A percentile compares a stretch with the other conserved stretches of the same genome.
These are phyloP conservation scores for Dicerorhinus sumatrensis DNA, from an alignment of 2,113 vertebrate species.

Conservation along the genomic window DNA sequence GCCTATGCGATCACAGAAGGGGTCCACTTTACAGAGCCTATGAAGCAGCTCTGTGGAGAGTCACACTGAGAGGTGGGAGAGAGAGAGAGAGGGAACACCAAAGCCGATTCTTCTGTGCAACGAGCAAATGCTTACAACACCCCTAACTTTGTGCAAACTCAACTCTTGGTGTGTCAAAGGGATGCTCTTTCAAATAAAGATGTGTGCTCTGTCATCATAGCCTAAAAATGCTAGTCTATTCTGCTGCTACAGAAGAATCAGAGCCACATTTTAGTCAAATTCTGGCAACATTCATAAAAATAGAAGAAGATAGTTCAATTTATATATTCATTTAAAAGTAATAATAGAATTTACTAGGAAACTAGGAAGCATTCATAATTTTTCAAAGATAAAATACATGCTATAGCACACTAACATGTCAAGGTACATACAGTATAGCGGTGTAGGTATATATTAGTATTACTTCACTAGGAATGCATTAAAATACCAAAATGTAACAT, in stretches of 20 bases:
- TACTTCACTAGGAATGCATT: background rate
- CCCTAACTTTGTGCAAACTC: background rate
- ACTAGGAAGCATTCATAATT: background rate
- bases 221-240: background rate
- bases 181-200: background rate
- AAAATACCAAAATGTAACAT: background rate
- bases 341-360: background rate
- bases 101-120: background rate
- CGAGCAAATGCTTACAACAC: background rate
- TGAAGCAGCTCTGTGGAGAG: background rate
- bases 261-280: background rate
- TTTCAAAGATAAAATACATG: background rate
- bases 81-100: background rate
- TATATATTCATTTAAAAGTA: constrained; percentile 3
- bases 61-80: too few relatives aligned
- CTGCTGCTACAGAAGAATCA: background rate
- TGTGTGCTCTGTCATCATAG: background rate
- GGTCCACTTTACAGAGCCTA: background rate
- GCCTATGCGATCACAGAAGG: background rate
- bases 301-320: background rate
- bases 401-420: background rate
- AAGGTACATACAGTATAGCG: background rate
- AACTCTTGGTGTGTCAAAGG: background rate
- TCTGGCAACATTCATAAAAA: background rate
- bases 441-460: background rate